Conservation (phyloP, 1,140 invertebrate species). For the Stratiolaelaps scimitus region DNA sequence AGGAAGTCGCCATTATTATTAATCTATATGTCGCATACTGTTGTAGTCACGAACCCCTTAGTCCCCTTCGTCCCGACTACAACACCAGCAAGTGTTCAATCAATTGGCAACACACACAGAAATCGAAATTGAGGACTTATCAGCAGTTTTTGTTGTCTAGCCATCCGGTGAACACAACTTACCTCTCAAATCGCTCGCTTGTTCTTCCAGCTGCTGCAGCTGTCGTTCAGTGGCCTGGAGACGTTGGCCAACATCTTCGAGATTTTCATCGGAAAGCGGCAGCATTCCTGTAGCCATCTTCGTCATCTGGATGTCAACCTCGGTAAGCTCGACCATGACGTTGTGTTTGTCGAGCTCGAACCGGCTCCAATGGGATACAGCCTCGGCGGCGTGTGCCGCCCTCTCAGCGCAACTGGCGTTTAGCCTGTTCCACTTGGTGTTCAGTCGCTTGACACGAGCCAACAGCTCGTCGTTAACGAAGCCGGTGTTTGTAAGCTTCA, state of each 20-base stretch:
- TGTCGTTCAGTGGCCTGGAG: constrained; percentile 14
- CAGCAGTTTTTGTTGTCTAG: too few species aligned
- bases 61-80: too few species aligned
- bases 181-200: constrained; percentile 8
- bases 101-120: too few species aligned
- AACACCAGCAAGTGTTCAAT: too few species aligned
- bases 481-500: constrained; percentile 8
- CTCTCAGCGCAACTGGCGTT: constrained; percentile 3
- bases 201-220: constrained; percentile 10
- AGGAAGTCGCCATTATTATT: too few species aligned
- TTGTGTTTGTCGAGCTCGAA: constrained; percentile 26
- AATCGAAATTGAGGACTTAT: too few species aligned
- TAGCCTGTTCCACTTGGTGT: constrained; percentile 2
- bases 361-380: constrained; percentile 19
- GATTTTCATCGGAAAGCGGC: constrained; percentile 16
- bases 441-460: neutral
- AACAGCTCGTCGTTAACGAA: constrained; percentile 12
- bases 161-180: neutral
- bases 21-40: too few species aligned
- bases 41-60: too few species aligned
- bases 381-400: neutral
- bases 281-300: constrained; percentile 6
- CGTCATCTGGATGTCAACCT: constrained; percentile 23
- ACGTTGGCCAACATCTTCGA: constrained; percentile 1
- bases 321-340: constrained; percentile 21